Evolutionary conservation across 2,888 invertebrate species (phyloP).

Genomic region (Melanotus villosus): DNA sequence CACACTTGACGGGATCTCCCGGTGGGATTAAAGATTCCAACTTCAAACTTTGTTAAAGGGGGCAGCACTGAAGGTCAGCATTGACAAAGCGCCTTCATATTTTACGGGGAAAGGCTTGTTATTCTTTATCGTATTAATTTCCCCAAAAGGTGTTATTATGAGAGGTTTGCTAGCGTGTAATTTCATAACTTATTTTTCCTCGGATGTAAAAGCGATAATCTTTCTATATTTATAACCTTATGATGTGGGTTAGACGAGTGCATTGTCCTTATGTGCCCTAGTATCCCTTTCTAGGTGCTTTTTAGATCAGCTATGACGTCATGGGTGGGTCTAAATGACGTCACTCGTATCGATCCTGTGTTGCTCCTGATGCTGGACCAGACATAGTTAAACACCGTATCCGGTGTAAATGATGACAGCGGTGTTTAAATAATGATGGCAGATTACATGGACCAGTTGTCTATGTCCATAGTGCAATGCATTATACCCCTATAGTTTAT

Average conservation of each 20-base stretch:
- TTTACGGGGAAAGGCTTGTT: not conserved
- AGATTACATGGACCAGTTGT: slow-evolving; percentile 42
- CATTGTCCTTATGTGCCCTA: slow-evolving; percentile 23
- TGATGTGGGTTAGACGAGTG: slow-evolving; percentile 14
- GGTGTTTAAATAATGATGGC: slow-evolving; percentile 45
- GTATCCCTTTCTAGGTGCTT: slow-evolving; percentile 34
- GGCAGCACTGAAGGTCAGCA: slow-evolving; percentile 24
- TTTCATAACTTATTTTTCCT: not conserved
- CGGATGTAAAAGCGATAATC: not conserved
- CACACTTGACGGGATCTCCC: slow-evolving; percentile 54
- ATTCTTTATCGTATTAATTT: not conserved
- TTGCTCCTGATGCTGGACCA: slow-evolving; percentile 51
- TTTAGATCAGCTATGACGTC: slow-evolving; percentile 54
- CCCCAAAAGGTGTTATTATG: not conserved
- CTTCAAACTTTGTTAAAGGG: slow-evolving; percentile 43
- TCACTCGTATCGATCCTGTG: slow-evolving; percentile 53
- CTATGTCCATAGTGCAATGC: slow-evolving; percentile 31
- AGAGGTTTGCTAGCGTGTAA: not conserved
- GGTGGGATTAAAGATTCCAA: slow-evolving; percentile 52
- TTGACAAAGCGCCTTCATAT: slow-evolving; percentile 23
- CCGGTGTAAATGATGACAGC: slow-evolving; percentile 46
- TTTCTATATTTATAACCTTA: not conserved
- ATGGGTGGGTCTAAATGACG: slow-evolving; percentile 57
- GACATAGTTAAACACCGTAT: slow-evolving; percentile 47
- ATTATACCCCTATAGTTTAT: slow-evolving; percentile 17